Evolutionary conservation across 2,888 invertebrate species (phyloP), one percentile per base, ranked within the genome.

Genomic region (Caenorhabditis sinica): DNA sequence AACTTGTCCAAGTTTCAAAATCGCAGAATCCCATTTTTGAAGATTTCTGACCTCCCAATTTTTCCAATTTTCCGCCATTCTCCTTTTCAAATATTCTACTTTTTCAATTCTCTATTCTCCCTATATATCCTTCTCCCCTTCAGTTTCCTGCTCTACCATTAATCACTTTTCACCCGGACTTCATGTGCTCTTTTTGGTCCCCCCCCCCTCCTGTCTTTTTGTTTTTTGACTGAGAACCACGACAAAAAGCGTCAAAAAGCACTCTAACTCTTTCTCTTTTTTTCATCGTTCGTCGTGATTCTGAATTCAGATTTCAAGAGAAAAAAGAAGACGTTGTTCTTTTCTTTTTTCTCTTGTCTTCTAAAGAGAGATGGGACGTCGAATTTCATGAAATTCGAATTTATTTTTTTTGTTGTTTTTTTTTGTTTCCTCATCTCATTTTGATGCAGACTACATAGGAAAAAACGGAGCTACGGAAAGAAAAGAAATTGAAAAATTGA

Each of bases 321-420:
- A 20, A 49, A 40, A 49, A 49, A 49, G 49, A 49, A 49, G 49
- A 49, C n/a, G n/a, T 49, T 20, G 20, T n/a, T 20, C 20, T 49
- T 1, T 20, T 49, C 6, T n/a, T 49, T 49, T 20, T 49, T 15
- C 15, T 15, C 45, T 45, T n/a, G 33, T 9, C 5, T 6, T 4
- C 4, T 6, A 9, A 36, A 36, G 33, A 36, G 9, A 36, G 40
- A 40, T 40, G 40, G 6, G 40, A 40, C 11, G 49, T 49, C 49
- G 49, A 49, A 49, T 49, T 49, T 49, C 49, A n/a, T 20, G 49
- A 49, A 49, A 49, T 49, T 49, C 49, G 49, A 49, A 49, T 49
- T 49, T 49, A 1, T 49, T 45, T 45, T 45, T 45, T n/a, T 36
- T 9, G 5, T 36, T 40, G 40, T 40, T n/a, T 49, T 49, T 49